Conservation (phyloP, 2,113 vertebrate genomes). For the Rhagologus leucostigma region DNA sequence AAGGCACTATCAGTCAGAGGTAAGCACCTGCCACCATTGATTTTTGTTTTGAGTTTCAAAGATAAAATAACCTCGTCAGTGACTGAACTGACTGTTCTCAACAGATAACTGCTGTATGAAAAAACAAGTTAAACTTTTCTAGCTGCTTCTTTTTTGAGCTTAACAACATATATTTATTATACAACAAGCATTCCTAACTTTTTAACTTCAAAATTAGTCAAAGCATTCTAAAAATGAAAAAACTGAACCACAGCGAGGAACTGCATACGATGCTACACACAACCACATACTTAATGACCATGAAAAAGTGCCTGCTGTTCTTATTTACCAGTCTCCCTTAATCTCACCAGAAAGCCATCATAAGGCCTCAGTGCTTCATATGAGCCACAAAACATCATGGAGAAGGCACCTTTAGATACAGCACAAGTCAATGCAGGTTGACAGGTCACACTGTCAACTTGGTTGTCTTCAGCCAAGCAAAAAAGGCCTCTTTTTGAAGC, state of each 20-base stretch:
- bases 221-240: background rate
- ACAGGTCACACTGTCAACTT: background rate
- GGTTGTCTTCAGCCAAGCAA: background rate
- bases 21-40: background rate
- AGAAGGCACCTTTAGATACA: background rate
- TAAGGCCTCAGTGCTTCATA: background rate
- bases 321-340: background rate
- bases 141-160: background rate
- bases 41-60: background rate
- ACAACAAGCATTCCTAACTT: background rate
- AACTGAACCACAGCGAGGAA: background rate
- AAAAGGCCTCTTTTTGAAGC: background rate
- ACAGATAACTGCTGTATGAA: background rate
- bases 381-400: rapidly evolving
- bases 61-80: background rate
- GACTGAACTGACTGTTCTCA: background rate
- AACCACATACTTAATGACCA: background rate
- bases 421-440: background rate
- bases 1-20: background rate
- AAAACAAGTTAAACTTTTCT: background rate
- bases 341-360: background rate
- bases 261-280: background rate
- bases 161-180: background rate
- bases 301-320: background rate
- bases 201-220: background rate